Evolutionary conservation across 2,797 vertebrate species (phyloP), one percentile per base, ranked within the genome.

Genomic region (Cynopterus sphinx): DNA sequence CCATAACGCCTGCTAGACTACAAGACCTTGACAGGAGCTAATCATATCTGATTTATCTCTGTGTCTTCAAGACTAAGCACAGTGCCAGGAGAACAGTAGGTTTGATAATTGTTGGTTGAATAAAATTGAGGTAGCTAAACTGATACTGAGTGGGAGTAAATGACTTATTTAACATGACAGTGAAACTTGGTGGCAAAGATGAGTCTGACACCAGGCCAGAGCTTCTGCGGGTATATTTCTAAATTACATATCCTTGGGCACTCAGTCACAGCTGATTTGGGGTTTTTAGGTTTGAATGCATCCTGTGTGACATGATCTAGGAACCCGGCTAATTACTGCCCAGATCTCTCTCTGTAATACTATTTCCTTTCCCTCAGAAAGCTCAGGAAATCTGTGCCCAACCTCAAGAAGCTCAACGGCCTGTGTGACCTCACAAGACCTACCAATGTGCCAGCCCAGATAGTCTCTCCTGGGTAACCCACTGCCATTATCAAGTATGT

Each of bases 291-390:
- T 95, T 92, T 65, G 36, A 79, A 39, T 26, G 26, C 19, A 53
- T 57, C 16, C 36, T 59, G 1, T 63, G 41, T 74, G 51, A 79
- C 74, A 87, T 78, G 12, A 57, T 87, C 33, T 73, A 61, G 31
- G 26, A 17, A 16, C 70, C 53, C 5, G 12, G 24, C 13, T 75
- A 36, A 61, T 83, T 63, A 43, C 15, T 7, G 7, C 2, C 6
- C 36, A 53, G 24, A 26, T 70, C 67, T 86, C 19, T 82, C 19
- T 74, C 65, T 78, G 4, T 43, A 87, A 55, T 46, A 36, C 6
- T 53, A 57, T 63, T 31, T 55, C 21, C 39, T 85, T 94, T 87
- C 43, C 31, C 59, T 93, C 36, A 65, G 53, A 90, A 95, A 95
- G 39, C 31, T 31, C 65, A 74, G 39, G 61, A 2, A 15, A 39